Base-by-base conservation (phyloP, 1,140 invertebrate genomes). In the Drosophila rhopaloa region DNA sequence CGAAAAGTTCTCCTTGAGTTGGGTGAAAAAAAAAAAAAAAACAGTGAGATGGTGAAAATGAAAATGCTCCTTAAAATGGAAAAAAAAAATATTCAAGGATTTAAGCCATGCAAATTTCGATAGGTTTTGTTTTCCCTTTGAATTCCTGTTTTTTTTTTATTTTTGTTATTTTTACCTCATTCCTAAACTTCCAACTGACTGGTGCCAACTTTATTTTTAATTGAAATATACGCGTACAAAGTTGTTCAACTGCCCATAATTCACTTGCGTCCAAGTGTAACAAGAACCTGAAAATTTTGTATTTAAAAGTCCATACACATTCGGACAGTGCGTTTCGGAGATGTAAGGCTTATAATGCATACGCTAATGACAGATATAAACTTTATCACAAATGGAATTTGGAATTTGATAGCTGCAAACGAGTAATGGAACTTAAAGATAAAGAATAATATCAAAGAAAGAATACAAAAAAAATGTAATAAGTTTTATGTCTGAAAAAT, bases 221-320 rank as follows among this genome's bases (percentile, higher is more conserved):
- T 83, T 83, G 76, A 83, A 83, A 83, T 71, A 75, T 75, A 65
- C 77, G 40, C 74, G 63, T 57, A 54, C 54, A 79, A 71, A 81
- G 29, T 81, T 78, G 79, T 61, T 82, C 81, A 82, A 79, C 79
- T 77, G 68, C 58, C 79, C 63, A 81, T 78, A 81, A 81, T 81
- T 81, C 73, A 76, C 60, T 73, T 81, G 44, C 51, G 43, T 29
- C 24, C 62, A 68, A 16, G 62, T 59, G 46, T 27, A 61, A 61
- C 63, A 41, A 60, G 40, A 60, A 38, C 46, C 54, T 38, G 51
- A 16, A 53, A 57, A 58, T 47, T 57, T 70, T 47, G 48, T 37
- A 47, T 48, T 59, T 19, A 71, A 40, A 40, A 32, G 19, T 13
- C 19, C 27, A 47, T 19, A 16, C 29, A 48, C 14, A 32, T 14